A percentile compares a stretch with the other conserved stretches of the same genome.
Evolutionary conservation across 2,797 vertebrate genomes (phyloP).

Genomic region (Taeniopygia guttata): DNA sequence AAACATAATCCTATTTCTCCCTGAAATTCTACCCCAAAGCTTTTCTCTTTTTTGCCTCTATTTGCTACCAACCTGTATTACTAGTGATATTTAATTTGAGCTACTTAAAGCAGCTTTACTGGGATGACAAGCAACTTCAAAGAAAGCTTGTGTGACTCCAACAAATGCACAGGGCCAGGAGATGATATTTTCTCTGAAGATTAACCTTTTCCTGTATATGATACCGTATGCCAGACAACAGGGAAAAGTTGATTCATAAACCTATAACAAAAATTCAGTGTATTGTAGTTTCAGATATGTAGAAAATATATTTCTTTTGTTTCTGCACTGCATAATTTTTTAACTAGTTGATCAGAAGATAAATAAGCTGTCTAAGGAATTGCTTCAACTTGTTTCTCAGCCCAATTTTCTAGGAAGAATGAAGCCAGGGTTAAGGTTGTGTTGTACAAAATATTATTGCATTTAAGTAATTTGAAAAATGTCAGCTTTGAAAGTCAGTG

Average conservation of each 20-base stretch:
- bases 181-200: constrained; percentile 30
- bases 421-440: background rate
- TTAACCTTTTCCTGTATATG: constrained; percentile 37
- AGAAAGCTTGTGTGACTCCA: constrained; percentile 28
- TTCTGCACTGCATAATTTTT: background rate
- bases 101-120: constrained; percentile 41
- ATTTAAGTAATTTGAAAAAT: background rate
- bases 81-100: constrained; percentile 50
- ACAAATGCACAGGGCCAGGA: background rate
- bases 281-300: background rate
- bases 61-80: background rate
- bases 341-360: background rate
- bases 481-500: background rate
- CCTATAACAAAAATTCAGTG: background rate
- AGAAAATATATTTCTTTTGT: background rate
- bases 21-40: constrained; percentile 7
- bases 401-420: background rate
- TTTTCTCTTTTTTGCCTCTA: background rate
- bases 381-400: background rate
- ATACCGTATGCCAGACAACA: background rate
- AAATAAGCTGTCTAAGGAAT: background rate
- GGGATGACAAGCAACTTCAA: constrained; percentile 30
- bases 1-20: background rate
- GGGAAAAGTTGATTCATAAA: background rate
- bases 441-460: background rate